A percentile compares a stretch with the other conserved stretches of the same genome.
Evolutionary conservation across 1,140 invertebrate genomes (phyloP).

Genomic region (Diabrotica undecimpunctata): DNA sequence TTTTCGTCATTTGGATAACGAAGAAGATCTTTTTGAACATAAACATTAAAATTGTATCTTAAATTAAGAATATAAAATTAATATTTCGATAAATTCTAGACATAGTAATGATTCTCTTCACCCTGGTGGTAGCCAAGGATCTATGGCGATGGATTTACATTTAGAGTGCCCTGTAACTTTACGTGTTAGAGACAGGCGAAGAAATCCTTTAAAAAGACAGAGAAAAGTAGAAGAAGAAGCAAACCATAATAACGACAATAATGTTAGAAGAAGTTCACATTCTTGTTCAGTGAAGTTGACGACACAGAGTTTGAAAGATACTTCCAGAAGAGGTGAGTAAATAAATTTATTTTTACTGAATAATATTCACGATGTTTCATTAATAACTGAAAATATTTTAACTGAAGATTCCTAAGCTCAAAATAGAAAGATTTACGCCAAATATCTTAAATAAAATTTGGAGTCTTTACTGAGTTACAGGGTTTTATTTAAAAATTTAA

Average conservation of each 20-base stretch:
- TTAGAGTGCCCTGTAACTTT: slow-evolving; percentile 65
- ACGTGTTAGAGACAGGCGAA: slow-evolving; percentile 60
- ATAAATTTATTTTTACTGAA: not conserved
- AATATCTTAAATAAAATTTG: no score
- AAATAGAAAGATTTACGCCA: no score
- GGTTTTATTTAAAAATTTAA: no score
- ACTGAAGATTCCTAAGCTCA: no score
- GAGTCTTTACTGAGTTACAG: no score
- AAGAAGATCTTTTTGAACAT: no score
- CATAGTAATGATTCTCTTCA: slow-evolving; percentile 53
- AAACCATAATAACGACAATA: slow-evolving; percentile 20
- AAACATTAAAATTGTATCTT: no score
- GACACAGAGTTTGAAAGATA: slow-evolving; percentile 18
- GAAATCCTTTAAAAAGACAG: slow-evolving; percentile 72
- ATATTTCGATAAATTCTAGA: slow-evolving; percentile 22
- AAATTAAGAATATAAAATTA: no score
- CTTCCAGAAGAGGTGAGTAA: slow-evolving; percentile 6
- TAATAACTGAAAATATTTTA: no score
- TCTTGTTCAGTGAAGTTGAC: slow-evolving; percentile 31
- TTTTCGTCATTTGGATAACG: no score
- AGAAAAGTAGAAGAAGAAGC: slow-evolving; percentile 67
- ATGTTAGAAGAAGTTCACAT: slow-evolving; percentile 37
- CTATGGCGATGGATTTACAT: slow-evolving; percentile 71
- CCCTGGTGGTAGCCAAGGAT: slow-evolving; percentile 59
- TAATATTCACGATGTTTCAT: no score